These are phyloP conservation scores for Xenops minutus DNA, from an alignment of 2,797 vertebrate species.

Conservation along the genomic window DNA sequence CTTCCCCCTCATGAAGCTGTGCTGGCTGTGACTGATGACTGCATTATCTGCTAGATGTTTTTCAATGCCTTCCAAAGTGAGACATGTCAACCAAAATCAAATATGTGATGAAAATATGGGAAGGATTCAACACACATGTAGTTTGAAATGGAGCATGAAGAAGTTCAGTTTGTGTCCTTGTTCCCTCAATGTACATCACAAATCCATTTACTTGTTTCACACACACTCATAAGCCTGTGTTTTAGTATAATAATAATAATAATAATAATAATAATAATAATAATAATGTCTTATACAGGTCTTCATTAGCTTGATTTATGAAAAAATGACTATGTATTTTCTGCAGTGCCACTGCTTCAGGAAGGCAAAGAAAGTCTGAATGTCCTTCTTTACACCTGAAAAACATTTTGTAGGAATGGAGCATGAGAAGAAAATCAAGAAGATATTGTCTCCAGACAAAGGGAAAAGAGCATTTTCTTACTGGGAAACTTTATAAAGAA, in stretches of 20 bases:
- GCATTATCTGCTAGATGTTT: neutral
- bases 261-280: no score
- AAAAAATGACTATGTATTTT: constrained; percentile 46
- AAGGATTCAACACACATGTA: neutral
- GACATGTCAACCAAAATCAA: neutral
- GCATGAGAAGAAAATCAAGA: constrained; percentile 45
- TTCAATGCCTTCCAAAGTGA: neutral
- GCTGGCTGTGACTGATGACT: no score
- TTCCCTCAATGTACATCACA: neutral
- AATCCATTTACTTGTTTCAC: constrained; percentile 50
- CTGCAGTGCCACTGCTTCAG: constrained; percentile 33
- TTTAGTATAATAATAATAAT: neutral
- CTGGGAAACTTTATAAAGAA: neutral
- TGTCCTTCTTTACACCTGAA: constrained; percentile 36
- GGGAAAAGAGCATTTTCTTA: neutral
- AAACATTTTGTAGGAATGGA: constrained; percentile 56
- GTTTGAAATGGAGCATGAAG: neutral
- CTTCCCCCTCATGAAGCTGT: neutral
- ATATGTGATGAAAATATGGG: neutral
- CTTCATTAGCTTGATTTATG: constrained; percentile 60
- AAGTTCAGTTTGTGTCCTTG: neutral
- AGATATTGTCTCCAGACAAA: constrained; percentile 38
- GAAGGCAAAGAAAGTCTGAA: constrained; percentile 34
- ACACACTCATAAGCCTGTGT: fast-evolving
- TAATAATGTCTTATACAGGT: constrained; percentile 7